phyloP scores from a whole-genome alignment of 2,888 invertebrate genomes.

The Microchrysa polita region DNA sequence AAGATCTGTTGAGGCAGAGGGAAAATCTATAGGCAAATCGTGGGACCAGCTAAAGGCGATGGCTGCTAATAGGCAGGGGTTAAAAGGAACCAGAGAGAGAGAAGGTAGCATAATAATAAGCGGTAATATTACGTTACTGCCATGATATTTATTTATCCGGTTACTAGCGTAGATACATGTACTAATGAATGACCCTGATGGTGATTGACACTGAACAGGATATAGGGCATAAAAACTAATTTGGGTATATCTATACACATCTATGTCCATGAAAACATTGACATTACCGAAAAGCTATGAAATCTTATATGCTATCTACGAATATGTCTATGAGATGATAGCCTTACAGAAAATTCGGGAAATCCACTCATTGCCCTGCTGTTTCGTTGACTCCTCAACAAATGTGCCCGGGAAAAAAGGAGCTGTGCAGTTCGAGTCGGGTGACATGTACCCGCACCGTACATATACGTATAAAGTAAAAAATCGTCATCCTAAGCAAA shows the following conservation, averaged over 20 bases:
- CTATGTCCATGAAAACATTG: conserved; percentile 17
- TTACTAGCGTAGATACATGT: background rate
- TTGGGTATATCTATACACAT: background rate
- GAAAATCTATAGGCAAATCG: too few species aligned
- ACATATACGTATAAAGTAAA: too few species aligned
- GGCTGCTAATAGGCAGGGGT: too few species aligned
- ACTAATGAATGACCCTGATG: too few species aligned
- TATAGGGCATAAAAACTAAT: background rate
- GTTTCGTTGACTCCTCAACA: background rate
- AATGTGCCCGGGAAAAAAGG: background rate
- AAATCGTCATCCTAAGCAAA: conserved; percentile 9
- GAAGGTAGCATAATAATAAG: too few species aligned
- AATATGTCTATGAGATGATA: conserved; percentile 7
- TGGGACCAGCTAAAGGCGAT: too few species aligned
- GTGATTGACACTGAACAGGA: background rate
- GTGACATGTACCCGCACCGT: background rate
- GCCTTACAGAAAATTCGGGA: conserved; percentile 24
- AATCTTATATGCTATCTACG: conserved; percentile 37
- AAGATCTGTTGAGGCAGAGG: too few species aligned
- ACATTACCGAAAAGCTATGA: conserved; percentile 17
- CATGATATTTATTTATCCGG: background rate
- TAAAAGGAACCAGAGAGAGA: too few species aligned
- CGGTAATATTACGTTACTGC: background rate
- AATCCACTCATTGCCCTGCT: conserved; percentile 24
- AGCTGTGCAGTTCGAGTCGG: background rate